phyloP scores from a whole-genome alignment of 2,888 invertebrate genomes.

The Pollenia angustigena region DNA sequence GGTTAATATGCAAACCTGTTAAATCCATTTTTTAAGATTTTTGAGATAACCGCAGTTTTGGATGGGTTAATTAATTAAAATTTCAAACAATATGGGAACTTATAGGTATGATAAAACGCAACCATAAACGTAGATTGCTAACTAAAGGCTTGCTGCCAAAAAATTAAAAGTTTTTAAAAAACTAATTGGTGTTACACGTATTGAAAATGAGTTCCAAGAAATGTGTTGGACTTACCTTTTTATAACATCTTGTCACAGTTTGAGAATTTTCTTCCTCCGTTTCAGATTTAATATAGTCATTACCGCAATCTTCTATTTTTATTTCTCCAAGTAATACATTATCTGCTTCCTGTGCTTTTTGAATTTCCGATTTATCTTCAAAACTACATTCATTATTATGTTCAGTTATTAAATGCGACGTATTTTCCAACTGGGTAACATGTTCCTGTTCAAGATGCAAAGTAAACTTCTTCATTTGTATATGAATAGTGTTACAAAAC shows the following conservation, averaged over 20 bases:
- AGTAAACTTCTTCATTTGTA: constrained; percentile 73
- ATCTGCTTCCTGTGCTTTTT: not conserved
- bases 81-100: too few relatives aligned
- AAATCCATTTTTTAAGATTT: too few relatives aligned
- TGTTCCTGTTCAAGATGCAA: constrained; percentile 72
- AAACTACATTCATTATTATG: not conserved
- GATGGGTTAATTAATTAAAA: too few relatives aligned
- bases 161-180: not conserved
- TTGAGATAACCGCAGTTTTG: too few relatives aligned
- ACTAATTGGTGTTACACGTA: too few relatives aligned
- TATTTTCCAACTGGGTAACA: constrained; percentile 53
- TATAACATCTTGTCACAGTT: not conserved
- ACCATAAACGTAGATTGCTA: too few relatives aligned
- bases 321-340: constrained; percentile 43
- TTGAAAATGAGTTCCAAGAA: too few relatives aligned
- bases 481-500: constrained; percentile 71
- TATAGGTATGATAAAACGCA: too few relatives aligned
- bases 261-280: constrained; percentile 23
- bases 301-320: constrained; percentile 54
- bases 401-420: not conserved
- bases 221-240: constrained; percentile 31
- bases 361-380: constrained; percentile 19
- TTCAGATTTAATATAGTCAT: constrained; percentile 51
- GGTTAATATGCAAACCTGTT: too few relatives aligned
- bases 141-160: too few relatives aligned